Evolutionary conservation across 2,888 invertebrate species (phyloP).

Genomic region (Stenodera caucasica): DNA sequence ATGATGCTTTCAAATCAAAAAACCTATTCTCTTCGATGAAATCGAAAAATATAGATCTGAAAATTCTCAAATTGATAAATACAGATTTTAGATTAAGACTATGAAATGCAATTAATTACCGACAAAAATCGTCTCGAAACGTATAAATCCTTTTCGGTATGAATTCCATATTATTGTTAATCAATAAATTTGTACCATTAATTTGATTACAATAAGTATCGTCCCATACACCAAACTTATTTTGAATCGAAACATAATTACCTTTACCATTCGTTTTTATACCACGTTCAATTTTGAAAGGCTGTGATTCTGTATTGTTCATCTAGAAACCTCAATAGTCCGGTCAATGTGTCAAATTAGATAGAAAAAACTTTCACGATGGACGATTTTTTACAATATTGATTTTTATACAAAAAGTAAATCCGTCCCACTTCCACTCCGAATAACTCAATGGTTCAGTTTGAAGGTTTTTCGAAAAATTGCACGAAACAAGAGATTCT

Average conservation of each 20-base stretch:
- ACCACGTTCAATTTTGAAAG: not conserved
- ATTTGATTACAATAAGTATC: conserved; percentile 1
- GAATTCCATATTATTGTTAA: not conserved
- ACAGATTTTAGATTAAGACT: not conserved
- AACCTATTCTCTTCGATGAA: not conserved
- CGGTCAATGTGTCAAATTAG: too few relatives aligned
- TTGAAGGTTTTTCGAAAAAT: too few relatives aligned
- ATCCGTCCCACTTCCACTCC: too few relatives aligned
- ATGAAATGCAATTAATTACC: not conserved
- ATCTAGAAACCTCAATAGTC: too few relatives aligned
- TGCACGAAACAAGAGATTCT: too few relatives aligned
- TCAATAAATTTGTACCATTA: not conserved
- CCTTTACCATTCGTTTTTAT: not conserved
- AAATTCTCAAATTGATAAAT: too few relatives aligned
- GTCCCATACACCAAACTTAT: not conserved
- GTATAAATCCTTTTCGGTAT: not conserved
- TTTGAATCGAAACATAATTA: not conserved
- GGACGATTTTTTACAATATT: too few relatives aligned
- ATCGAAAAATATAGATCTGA: not conserved
- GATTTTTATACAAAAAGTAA: too few relatives aligned
- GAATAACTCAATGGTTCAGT: too few relatives aligned
- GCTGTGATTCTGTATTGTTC: not conserved
- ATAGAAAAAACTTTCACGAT: too few relatives aligned
- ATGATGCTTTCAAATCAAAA: not conserved
- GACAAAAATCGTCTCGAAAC: not conserved